These are phyloP conservation scores for Philopedon plagiatum DNA, from an alignment of 2,888 invertebrate species.

Conservation along the genomic window DNA sequence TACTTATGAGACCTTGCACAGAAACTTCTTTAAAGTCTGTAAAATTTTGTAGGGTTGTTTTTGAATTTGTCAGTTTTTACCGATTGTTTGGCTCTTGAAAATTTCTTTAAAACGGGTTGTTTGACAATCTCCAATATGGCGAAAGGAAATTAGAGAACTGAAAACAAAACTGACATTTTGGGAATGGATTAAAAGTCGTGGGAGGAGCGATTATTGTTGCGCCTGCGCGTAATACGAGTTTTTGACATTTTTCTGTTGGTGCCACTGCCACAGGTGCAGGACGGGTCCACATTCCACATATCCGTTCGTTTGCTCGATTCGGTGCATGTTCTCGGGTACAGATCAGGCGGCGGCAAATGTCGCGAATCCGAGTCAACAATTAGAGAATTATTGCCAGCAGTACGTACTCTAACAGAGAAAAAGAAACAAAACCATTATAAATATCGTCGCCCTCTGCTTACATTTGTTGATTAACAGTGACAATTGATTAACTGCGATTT, in stretches of 20 bases:
- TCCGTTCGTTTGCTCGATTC: too few relatives aligned
- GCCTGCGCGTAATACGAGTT: not conserved
- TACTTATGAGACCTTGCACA: conserved; percentile 26
- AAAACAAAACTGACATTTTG: conserved; percentile 59
- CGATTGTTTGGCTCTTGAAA: not conserved
- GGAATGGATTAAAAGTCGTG: conserved; percentile 38
- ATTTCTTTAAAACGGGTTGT: conserved; percentile 10
- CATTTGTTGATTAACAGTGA: too few relatives aligned
- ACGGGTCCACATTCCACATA: too few relatives aligned
- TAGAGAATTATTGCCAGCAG: too few relatives aligned
- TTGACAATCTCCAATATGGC: conserved; percentile 63
- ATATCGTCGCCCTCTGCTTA: too few relatives aligned
- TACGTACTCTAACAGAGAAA: too few relatives aligned
- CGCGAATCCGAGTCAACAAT: too few relatives aligned
- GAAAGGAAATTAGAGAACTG: conserved; percentile 60
- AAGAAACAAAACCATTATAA: too few relatives aligned
- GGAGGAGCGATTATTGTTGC: conserved; percentile 8
- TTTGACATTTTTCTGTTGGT: not conserved
- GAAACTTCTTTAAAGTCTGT: conserved; percentile 42
- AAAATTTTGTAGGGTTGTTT: conserved; percentile 38
- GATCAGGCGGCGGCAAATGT: too few relatives aligned
- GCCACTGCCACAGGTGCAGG: too few relatives aligned
- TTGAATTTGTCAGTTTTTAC: conserved; percentile 18
- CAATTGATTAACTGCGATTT: too few relatives aligned
- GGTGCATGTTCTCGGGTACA: too few relatives aligned